Evolutionary conservation across 2,888 invertebrate species (phyloP).

Genomic region (Aelia acuminata): DNA sequence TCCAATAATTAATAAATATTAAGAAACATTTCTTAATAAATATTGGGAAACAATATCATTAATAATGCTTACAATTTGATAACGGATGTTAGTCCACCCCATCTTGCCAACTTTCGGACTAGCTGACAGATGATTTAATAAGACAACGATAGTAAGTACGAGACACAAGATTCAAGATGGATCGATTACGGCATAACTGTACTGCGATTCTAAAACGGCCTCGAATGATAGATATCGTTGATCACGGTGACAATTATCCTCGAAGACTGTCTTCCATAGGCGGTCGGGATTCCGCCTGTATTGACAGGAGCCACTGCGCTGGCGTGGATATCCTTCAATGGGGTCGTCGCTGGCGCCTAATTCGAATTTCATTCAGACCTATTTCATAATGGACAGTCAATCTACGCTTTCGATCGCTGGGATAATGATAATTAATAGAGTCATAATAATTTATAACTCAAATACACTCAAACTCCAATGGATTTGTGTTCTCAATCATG

Average conservation of each 20-base stretch:
- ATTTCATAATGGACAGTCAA: neutral
- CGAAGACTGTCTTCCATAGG: neutral
- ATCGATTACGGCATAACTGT: slow-evolving; percentile 9
- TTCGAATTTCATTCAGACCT: slow-evolving; percentile 53
- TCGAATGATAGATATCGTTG: neutral
- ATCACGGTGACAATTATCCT: neutral
- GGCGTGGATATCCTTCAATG: slow-evolving; percentile 23
- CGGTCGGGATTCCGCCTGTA: slow-evolving; percentile 20
- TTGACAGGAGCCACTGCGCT: slow-evolving; percentile 51
- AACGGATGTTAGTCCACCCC: slow-evolving; percentile 64
- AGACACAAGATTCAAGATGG: neutral
- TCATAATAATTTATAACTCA: no score
- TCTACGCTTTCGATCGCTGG: neutral
- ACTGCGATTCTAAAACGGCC: neutral
- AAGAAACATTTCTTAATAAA: neutral
- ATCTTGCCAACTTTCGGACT: slow-evolving; percentile 37
- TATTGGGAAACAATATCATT: neutral
- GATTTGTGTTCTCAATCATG: neutral
- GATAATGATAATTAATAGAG: neutral
- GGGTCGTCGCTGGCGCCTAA: slow-evolving; percentile 32
- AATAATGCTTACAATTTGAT: slow-evolving; percentile 63
- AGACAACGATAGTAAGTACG: neutral
- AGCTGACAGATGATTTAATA: neutral
- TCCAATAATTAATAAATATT: neutral
- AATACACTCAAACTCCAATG: neutral